Evolutionary conservation across 2,888 invertebrate species (phyloP).

Genomic region (Pseudoips prasinana): DNA sequence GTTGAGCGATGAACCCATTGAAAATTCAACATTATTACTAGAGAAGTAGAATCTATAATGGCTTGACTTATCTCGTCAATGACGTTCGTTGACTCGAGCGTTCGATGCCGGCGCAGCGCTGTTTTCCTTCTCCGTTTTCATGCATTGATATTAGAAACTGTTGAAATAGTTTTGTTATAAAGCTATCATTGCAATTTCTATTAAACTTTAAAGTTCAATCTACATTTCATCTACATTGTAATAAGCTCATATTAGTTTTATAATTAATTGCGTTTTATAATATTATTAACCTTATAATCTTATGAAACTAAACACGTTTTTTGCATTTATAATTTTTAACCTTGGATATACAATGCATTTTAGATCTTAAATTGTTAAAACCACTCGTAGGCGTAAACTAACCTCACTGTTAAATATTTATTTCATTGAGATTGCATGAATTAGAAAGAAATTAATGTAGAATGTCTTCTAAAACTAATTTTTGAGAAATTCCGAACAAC

Average conservation of each 20-base stretch:
- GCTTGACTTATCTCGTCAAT: constrained; percentile 56
- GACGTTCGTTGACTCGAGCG: constrained; percentile 81
- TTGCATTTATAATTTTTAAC: constrained; percentile 30
- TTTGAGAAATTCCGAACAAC: no score
- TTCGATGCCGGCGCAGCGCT: constrained; percentile 77
- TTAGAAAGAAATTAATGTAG: no score
- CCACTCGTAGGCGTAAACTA: no score
- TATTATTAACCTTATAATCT: constrained; percentile 18
- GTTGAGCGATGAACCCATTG: constrained; percentile 43
- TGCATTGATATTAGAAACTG: constrained; percentile 79
- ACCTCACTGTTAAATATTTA: no score
- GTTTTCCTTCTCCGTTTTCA: constrained; percentile 82
- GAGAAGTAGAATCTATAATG: constrained; percentile 37
- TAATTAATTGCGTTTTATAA: no score
- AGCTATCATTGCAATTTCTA: constrained; percentile 29
- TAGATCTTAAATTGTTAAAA: constrained; percentile 15
- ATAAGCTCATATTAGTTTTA: no score
- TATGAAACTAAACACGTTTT: constrained; percentile 22
- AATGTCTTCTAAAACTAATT: no score
- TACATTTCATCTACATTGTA: no score
- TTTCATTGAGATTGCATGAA: no score
- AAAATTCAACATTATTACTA: constrained; percentile 47
- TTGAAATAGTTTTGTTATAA: constrained; percentile 46
- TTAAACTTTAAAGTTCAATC: constrained; percentile 8
- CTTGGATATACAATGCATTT: constrained; percentile 26